Conservation (phyloP, 2,113 vertebrate genomes). For the Otis tarda region DNA sequence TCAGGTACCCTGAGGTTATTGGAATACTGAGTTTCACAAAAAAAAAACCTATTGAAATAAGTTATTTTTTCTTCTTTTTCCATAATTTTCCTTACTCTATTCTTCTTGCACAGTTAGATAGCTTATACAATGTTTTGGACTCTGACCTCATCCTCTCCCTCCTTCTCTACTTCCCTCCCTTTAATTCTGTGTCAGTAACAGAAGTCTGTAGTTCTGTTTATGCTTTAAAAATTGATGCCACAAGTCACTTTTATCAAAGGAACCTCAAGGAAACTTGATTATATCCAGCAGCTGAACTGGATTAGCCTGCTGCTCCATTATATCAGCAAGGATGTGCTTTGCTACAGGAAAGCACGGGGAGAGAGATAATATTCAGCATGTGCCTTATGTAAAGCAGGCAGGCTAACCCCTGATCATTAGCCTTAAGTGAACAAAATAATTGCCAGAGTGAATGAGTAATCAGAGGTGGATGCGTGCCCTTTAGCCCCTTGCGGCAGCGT, state of each 20-base stretch:
- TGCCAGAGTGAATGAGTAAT: neutral
- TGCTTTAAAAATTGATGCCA: neutral
- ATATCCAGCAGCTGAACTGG: neutral
- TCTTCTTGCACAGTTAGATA: neutral
- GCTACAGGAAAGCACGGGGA: neutral
- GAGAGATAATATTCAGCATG: neutral
- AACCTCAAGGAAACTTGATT: neutral
- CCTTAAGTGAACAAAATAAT: neutral
- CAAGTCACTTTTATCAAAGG: neutral
- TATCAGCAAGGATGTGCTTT: neutral
- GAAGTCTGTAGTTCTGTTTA: neutral
- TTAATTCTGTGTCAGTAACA: neutral
- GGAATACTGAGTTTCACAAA: neutral
- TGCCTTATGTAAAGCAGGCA: neutral
- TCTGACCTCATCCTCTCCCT: neutral
- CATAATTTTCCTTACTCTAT: neutral
- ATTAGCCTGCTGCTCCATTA: neutral
- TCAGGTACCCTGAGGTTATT: neutral
- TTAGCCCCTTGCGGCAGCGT: neutral
- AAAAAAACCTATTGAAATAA: neutral
- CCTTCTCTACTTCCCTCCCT: neutral
- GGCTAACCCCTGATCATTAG: neutral
- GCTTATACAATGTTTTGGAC: neutral
- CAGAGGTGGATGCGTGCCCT: neutral
- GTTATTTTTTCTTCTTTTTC: neutral